A percentile compares a stretch with the other conserved stretches of the same genome.
Evolutionary conservation across 2,797 vertebrate species (phyloP).

Genomic region (Prionace glauca): DNA sequence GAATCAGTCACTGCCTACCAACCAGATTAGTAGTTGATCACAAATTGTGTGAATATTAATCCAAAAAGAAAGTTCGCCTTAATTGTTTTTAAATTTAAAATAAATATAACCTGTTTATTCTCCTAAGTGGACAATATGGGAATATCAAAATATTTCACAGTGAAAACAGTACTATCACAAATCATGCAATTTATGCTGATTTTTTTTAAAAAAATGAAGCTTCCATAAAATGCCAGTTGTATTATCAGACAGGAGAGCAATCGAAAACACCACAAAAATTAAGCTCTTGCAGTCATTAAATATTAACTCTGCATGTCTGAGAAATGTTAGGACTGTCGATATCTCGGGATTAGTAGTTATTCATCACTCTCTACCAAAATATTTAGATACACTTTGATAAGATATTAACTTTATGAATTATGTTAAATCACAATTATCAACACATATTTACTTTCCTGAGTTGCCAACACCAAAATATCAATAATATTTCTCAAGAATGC

Average conservation of each 20-base stretch:
- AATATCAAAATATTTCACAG: neutral
- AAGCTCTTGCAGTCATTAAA: neutral
- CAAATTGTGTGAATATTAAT: neutral
- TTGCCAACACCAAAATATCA: neutral
- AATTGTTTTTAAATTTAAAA: neutral
- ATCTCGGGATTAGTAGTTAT: neutral
- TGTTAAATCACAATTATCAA: neutral
- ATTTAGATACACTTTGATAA: neutral
- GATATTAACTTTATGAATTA: neutral
- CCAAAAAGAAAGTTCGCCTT: neutral
- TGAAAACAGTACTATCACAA: neutral
- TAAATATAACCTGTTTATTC: neutral
- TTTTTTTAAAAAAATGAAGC: neutral
- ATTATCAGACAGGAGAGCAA: neutral
- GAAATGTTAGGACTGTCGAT: neutral
- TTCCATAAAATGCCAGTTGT: neutral
- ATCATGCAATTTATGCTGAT: neutral
- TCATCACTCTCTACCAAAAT: neutral
- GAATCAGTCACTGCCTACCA: neutral
- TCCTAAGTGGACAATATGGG: neutral
- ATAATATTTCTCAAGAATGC: neutral
- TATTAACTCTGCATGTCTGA: neutral
- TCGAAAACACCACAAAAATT: neutral
- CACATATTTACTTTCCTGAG: neutral
- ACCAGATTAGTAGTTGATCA: neutral